Base-by-base conservation (phyloP, 2,113 vertebrate species). In the Parus major region DNA sequence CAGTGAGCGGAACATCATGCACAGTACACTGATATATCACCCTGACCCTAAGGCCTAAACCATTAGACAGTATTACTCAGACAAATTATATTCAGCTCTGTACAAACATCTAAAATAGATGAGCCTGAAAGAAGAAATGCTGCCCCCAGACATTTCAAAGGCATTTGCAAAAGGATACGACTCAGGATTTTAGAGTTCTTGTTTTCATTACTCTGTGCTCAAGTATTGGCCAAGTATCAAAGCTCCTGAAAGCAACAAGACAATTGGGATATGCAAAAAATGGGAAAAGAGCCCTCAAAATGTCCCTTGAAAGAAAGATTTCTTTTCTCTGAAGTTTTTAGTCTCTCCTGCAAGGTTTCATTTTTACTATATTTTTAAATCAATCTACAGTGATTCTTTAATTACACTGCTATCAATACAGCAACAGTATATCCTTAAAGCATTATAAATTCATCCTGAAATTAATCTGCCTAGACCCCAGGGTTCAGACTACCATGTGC, bases 141-240 rank as follows among this genome's bases (percentile, higher is more conserved):
- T 90, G n/a, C 61, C 85, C 75, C 90, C 57, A 91, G 56, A 92
- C 41, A 82, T 93, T 93, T 93, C 79, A 95, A 97, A 86, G 39
- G 47, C 88, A 91, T 92, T 93, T 73, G 60, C 36, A 83, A 86
- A 93, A 91, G 92, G 83, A 88, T 71, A 88, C 5, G 0, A 85
- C 59, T 82, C 50, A 31, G 63, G 41, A 86, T 93, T 96, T 95
- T 77, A 91, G 76, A 80, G 71, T 55, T 66, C 94, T 96, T 96
- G 92, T 94, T 95, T 92, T 96, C 79, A 86, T 96, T 95, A 90
- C 39, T 91, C 63, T 66, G 21, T 15, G 15, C 66, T 93, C 35
- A 86, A 95, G 46, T 50, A 63, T 46, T 86, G 91, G 90, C 60
- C 23, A 63, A 79, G 27, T 78, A 59, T 91, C 86, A 95, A 61